Percentiles rank a stretch among this genome's conserved stretches.
Conservation (phyloP, 2,797 vertebrate species). For the Gymnothorax reevesii region DNA sequence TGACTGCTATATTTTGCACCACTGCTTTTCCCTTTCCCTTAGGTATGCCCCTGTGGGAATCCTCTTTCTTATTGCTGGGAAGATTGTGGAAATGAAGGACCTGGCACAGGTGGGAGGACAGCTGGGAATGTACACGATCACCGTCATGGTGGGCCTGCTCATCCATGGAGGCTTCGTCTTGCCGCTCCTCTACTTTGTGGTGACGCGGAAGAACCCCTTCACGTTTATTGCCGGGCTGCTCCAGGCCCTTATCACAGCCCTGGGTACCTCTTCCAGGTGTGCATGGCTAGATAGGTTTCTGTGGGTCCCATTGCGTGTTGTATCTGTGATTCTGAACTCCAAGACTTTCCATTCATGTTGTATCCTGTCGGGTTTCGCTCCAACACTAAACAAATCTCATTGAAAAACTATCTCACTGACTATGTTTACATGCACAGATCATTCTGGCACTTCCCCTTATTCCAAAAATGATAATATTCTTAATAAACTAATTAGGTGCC, state of each 20-base stretch:
- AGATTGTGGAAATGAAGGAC: conserved; percentile 95
- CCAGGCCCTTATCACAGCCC: conserved; percentile 92
- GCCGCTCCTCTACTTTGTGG: conserved; percentile 88
- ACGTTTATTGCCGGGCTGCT: conserved; percentile 88
- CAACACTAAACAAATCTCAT: too few relatives aligned
- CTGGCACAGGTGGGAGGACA: conserved; percentile 87
- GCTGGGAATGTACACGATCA: conserved; percentile 92
- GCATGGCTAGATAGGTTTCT: not conserved
- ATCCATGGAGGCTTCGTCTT: conserved; percentile 88
- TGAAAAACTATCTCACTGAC: too few relatives aligned
- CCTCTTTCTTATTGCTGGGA: conserved; percentile 91
- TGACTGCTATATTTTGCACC: too few relatives aligned
- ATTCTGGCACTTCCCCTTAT: too few relatives aligned
- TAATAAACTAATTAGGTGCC: too few relatives aligned
- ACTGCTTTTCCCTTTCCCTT: not conserved
- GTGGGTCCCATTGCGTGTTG: not conserved
- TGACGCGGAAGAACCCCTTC: conserved; percentile 89
- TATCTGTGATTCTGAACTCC: not conserved
- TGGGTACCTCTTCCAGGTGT: conserved; percentile 96
- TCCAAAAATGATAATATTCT: too few relatives aligned
- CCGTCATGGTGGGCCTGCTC: conserved; percentile 87
- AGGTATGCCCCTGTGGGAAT: conserved; percentile 96
- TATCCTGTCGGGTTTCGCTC: too few relatives aligned
- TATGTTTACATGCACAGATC: too few relatives aligned
- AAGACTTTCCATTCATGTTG: too few relatives aligned